Evolutionary conservation across 2,888 invertebrate genomes (phyloP), one percentile per base, ranked within the genome.

Genomic region (Aelia acuminata): DNA sequence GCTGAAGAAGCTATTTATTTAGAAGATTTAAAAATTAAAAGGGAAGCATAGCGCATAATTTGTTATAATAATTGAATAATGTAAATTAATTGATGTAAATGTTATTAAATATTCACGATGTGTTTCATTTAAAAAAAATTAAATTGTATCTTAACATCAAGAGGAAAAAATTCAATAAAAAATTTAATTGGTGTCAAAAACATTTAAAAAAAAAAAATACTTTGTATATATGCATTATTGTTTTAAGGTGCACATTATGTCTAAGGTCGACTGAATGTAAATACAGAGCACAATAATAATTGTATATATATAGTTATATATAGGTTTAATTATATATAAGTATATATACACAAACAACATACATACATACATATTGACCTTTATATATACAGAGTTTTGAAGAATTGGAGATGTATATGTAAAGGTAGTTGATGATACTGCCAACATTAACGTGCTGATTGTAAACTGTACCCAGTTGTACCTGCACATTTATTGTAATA

Each of bases 201-300:
- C 35, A 4, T 5, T 39, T 39, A 57, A 86, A 57, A 70, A 39
- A 85, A 39, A 53, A 22, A 20, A 63, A 63, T 87, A 87, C 87
- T 87, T 87, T 87, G 87, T 87, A 87, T 47, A 87, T 87, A 87
- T 43, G 63, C 43, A 87, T 63, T 47, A 80, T 87, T 87, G 87
- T 87, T 87, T 87, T 87, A 87, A 63, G 87, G 63, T 87, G 87
- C 87, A 87, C 87, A 87, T 70, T 87, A 87, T 87, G 87, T 87
- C 87, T 87, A 87, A 87, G 87, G 70, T 87, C 47, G 87, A 87
- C 87, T 87, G 87, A 87, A 63, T 87, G 87, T 87, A 87, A 87
- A 87, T 87, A 87, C 70, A 70, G 63, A 87, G 87, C 87, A 87
- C 87, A 87, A 87, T 87, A 87, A 87, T 70, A 35, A 70, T 80